These are phyloP conservation scores for Beris chalybata DNA, from an alignment of 2,888 invertebrate genomes.

Conservation along the genomic window DNA sequence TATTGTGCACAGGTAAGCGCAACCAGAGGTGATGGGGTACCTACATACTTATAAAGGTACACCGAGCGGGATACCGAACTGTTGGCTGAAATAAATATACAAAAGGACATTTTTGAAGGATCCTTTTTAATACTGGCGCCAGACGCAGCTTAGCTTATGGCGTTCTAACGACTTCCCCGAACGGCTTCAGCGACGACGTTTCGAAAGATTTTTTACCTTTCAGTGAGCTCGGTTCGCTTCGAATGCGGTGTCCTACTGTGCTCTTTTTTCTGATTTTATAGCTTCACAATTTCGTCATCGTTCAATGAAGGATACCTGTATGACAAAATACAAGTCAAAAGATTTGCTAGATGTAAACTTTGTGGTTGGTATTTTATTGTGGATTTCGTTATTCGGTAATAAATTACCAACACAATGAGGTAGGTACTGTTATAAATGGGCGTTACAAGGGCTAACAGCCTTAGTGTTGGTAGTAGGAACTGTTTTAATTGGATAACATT, in stretches of 20 bases:
- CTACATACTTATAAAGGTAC: slow-evolving; percentile 7
- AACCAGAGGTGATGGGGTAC: neutral
- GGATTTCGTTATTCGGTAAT: slow-evolving; percentile 1
- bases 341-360: slow-evolving; percentile 19
- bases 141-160: slow-evolving; percentile 49
- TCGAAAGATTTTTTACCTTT: slow-evolving; percentile 26
- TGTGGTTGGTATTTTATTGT: slow-evolving; percentile 22
- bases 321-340: neutral
- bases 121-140: slow-evolving; percentile 55
- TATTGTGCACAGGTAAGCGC: slow-evolving; percentile 4
- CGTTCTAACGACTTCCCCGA: slow-evolving; percentile 30
- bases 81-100: slow-evolving; percentile 16
- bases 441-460: no score
- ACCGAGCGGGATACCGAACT: slow-evolving; percentile 10
- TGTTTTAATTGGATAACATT: no score
- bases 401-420: slow-evolving; percentile 23
- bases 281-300: slow-evolving; percentile 29
- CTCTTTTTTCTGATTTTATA: slow-evolving; percentile 25
- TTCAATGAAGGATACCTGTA: slow-evolving; percentile 14
- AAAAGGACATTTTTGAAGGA: slow-evolving; percentile 33
- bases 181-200: slow-evolving; percentile 21
- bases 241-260: slow-evolving; percentile 22
- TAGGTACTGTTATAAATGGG: no score
- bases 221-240: slow-evolving; percentile 19
- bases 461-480: no score